These are phyloP conservation scores for Nomada ruficornis DNA, from an alignment of 2,888 invertebrate genomes.

Conservation along the genomic window DNA sequence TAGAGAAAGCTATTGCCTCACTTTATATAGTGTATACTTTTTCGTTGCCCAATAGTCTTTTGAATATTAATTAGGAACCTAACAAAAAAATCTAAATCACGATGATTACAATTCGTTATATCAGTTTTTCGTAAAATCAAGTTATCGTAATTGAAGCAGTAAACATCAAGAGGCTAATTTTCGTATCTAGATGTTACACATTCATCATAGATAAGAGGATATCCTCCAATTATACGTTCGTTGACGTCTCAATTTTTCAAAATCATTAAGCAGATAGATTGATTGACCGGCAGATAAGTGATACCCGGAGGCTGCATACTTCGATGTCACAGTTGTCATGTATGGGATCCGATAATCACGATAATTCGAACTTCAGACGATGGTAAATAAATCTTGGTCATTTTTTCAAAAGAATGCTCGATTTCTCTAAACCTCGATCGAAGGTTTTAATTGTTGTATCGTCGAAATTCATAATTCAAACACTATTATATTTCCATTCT, in stretches of 20 bases:
- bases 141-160: neutral
- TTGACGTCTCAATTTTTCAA: slow-evolving; percentile 58
- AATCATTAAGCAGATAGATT: slow-evolving; percentile 47
- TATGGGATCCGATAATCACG: slow-evolving; percentile 41
- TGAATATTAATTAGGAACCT: no score
- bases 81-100: neutral
- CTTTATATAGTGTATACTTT: no score
- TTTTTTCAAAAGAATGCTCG: slow-evolving; percentile 12
- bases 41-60: no score
- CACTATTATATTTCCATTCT: no score
- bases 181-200: neutral
- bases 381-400: slow-evolving; percentile 16
- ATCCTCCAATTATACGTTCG: neutral
- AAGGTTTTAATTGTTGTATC: neutral
- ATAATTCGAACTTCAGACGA: slow-evolving; percentile 36
- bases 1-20: no score
- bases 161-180: neutral
- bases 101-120: slow-evolving; percentile 23
- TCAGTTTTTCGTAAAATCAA: neutral
- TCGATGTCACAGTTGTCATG: slow-evolving; percentile 45
- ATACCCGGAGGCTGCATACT: slow-evolving; percentile 25
- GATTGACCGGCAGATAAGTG: slow-evolving; percentile 50
- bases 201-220: slow-evolving; percentile 12
- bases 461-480: no score
- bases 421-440: slow-evolving; percentile 2